Conservation (phyloP, 1,140 invertebrate genomes). For the Lanistes nyassanus region DNA sequence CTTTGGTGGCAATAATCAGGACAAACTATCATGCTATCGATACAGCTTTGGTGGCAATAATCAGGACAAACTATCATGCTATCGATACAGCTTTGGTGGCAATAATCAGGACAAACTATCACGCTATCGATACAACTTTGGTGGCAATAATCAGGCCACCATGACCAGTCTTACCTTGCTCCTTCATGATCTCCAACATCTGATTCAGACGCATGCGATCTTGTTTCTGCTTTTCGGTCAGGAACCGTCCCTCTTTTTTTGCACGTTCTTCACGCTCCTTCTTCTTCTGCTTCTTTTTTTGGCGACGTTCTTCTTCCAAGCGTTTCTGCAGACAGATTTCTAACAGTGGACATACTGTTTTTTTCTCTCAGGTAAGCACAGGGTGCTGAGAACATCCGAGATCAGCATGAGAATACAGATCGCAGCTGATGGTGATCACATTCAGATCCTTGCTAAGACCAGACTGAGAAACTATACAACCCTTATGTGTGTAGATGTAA, state of each 20-base stretch:
- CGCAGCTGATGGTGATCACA: too few species aligned
- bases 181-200: constrained; percentile 87
- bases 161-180: constrained; percentile 73
- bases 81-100: too few species aligned
- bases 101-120: too few species aligned
- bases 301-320: constrained; percentile 78
- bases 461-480: too few species aligned
- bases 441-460: too few species aligned
- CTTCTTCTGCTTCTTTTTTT: constrained; percentile 93
- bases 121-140: too few species aligned
- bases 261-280: constrained; percentile 92
- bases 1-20: too few species aligned
- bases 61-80: too few species aligned
- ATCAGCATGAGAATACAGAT: not conserved
- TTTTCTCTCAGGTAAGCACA: not conserved
- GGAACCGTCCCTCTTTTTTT: constrained; percentile 93
- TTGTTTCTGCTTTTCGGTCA: constrained; percentile 88
- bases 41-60: too few species aligned
- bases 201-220: constrained; percentile 87
- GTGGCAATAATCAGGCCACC: not conserved
- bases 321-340: constrained; percentile 54
- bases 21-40: too few species aligned
- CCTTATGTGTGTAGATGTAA: too few species aligned
- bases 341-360: constrained; percentile 25
- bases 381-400: not conserved